Base-by-base conservation (phyloP, 1,140 invertebrate genomes). In the Hycleus phaleratus region DNA sequence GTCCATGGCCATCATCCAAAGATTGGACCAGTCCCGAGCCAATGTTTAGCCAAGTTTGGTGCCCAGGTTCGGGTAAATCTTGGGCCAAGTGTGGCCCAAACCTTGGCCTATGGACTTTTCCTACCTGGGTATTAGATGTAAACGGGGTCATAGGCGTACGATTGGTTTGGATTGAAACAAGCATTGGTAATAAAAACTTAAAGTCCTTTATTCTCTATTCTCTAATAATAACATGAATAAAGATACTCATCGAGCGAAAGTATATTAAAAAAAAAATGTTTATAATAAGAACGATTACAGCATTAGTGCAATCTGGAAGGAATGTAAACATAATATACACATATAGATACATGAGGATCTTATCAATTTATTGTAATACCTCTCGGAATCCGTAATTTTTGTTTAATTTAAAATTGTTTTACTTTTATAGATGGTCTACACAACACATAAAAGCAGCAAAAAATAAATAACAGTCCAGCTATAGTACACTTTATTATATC, bases 151-250 rank as follows among this genome's bases (percentile, higher is more conserved):
- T 5, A 1, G 2, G 12, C 12, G 12, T 12, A 12, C 12, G 12
- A 12, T 12, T 12, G 18, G 18, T 18, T 32, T 4, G 1, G 1
- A 32, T 32, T 7, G 7, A 32, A 32, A 32, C 32, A 7, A 32
- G 4, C 4, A 32, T 26, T 56, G 49, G 57, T 66, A 69, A 67
- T 69, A 69, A 67, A 69, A 69, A 69, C 67, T 69, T 69, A 67
- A 67, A 64, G 59, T 67, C 62, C 60, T 69, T 63, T 64, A 66
- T 66, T 65, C 54, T 64, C 50, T 65, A 66, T 61, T 60, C 62
- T 62, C 63, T 68, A 68, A 62, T 68, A 59, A 63, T 62, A 68
- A 68, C 67, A 68, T 68, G 61, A 62, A 69, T 67, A 67, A 61
- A 69, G 58, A 68, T 64, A 62, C 65, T 67, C 62, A 65, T 64